Base-by-base conservation (phyloP, 2,888 invertebrate genomes). In the Amaurobius ferox region DNA sequence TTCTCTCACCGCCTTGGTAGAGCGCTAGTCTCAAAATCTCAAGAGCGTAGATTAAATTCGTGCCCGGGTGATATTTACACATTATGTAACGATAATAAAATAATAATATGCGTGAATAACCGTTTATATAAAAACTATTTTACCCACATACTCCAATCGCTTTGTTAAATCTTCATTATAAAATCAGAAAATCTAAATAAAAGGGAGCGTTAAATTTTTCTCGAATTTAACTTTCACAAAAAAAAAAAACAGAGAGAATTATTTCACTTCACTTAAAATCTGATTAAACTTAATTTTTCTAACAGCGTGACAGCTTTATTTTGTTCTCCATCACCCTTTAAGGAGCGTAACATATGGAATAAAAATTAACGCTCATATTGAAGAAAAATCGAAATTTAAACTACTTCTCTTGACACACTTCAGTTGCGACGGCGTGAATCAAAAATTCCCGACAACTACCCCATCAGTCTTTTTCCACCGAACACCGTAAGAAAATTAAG, bases 401-500 rank as follows among this genome's bases (percentile, higher is more conserved):
- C 55, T 55, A 55, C 55, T 55, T 23, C 16, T 1, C 55, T 55
- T 55, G 23, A 55, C 55, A 55, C 55, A 55, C 55, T 55, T 23
- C 55, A 55, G 55, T 55, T 6, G 55, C 19, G 11, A 55, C 55
- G 23, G 55, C 55, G 55, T 55, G 23, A 55, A 55, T 55, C 55
- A 55, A 55, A 55, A 55, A 55, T 55, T 23, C 13, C 23, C 55
- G 55, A 55, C 55, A 55, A 55, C 55, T 23, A 55, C 44, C 44
- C 55, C 55, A 55, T 55, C 55, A 23, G 55, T 55, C 55, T 55
- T 55, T 55, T 55, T 55, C 55, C 55, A 16, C 23, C 23, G 55
- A 19, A 55, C 55, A 40, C 61, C 16, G 68, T 74, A 81, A 74
- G 81, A 81, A 55, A 81, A 81, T 81, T 81, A 81, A 81, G 67